Base-by-base conservation (phyloP, 2,888 invertebrate genomes). In the Erannis defoliaria region DNA sequence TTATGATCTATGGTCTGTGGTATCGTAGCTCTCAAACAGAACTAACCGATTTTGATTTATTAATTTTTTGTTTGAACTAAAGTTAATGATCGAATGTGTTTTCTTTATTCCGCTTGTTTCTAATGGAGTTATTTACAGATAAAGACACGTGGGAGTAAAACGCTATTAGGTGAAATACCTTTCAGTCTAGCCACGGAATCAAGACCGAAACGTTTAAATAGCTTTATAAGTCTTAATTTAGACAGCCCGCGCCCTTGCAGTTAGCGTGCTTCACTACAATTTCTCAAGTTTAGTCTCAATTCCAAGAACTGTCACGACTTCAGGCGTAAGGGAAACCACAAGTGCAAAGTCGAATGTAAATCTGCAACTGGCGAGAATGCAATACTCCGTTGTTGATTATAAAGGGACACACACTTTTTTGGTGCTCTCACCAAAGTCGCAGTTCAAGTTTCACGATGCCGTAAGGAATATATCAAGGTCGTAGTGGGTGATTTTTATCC, bases 281-380 rank as follows among this genome's bases (percentile, higher is more conserved):
- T 31, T 46, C 18, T 19, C 46, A 31, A 46, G 46, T 19, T 18
- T 18, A 46, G 46, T 19, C 19, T 18, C 31, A n/a, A 33, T 46
- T 46, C 31, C 8, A 31, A 46, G 46, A 46, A 46, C 31, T 19
- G 19, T 31, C 1, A 18, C 19, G 19, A 31, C 46, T 31, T 46
- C 18, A 29, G n/a, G n/a, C n/a, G 31, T 35, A 35, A 35, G 49
- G 35, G 21, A 49, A 49, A 21, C 35, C 19, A 49, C 21, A 49
- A 49, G 49, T 49, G 49, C 49, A 49, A 35, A 14, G 33, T 49
- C 35, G 35, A 49, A 49, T 49, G 49, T 23, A 19, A 19, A 31
- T 49, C 9, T 35, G 35, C 35, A 49, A 21, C 26, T 51, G 18
- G 1, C 40, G 29, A 31, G 16, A 29, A n/a, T 23, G 14, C n/a